These are phyloP conservation scores for Gymnoscopelus microlampas DNA, from an alignment of 2,797 vertebrate species.

Conservation along the genomic window DNA sequence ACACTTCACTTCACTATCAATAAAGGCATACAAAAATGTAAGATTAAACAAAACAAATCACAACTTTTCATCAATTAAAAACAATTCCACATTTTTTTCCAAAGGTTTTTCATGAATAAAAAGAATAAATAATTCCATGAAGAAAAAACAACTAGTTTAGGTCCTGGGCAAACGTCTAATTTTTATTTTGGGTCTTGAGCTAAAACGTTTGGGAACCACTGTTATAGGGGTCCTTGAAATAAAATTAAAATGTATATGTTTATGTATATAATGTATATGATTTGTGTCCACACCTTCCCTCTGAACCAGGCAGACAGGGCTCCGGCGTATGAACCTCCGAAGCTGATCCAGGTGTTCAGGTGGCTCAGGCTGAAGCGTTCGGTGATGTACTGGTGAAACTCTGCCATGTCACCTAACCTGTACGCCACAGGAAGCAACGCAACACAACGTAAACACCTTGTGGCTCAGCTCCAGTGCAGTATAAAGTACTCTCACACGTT, in stretches of 20 bases:
- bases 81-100: too few relatives aligned
- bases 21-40: too few relatives aligned
- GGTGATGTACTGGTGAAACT: slow-evolving; percentile 80
- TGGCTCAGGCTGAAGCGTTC: slow-evolving; percentile 78
- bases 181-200: background rate
- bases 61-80: too few relatives aligned
- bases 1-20: too few relatives aligned
- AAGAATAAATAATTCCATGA: background rate
- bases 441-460: background rate
- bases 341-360: slow-evolving; percentile 87
- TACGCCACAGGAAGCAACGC: slow-evolving; percentile 3
- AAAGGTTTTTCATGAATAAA: too few relatives aligned
- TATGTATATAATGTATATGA: background rate
- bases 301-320: slow-evolving; percentile 87
- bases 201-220: background rate
- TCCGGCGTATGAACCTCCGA: slow-evolving; percentile 89
- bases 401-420: slow-evolving; percentile 79
- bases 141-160: too few relatives aligned
- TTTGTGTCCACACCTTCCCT: slow-evolving; percentile 50
- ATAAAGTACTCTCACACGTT: background rate
- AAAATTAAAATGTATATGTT: too few relatives aligned
- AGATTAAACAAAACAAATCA: too few relatives aligned
- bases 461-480: background rate
- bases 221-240: background rate
- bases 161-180: too few relatives aligned